Evolutionary conservation across 1,140 invertebrate genomes (phyloP).

Genomic region (Diuraphis noxia): DNA sequence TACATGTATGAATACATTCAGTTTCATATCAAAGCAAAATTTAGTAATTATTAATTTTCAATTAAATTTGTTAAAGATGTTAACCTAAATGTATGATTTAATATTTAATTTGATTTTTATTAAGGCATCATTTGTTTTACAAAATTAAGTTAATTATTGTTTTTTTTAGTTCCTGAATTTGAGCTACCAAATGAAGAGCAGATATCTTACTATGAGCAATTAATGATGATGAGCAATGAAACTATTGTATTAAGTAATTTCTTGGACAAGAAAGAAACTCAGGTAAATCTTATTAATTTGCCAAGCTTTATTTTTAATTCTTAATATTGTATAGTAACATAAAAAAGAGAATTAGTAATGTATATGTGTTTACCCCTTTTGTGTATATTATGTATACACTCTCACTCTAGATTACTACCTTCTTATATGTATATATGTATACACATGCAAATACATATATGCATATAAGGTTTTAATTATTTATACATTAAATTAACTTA

Average conservation of each 20-base stretch:
- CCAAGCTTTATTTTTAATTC: background rate
- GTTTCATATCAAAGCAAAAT: background rate
- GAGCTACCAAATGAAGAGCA: constrained; percentile 49
- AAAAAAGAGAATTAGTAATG: too few relatives aligned
- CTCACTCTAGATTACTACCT: too few relatives aligned
- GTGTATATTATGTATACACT: too few relatives aligned
- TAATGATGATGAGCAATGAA: constrained; percentile 50
- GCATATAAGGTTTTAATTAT: too few relatives aligned
- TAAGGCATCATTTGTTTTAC: background rate
- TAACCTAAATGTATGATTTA: background rate
- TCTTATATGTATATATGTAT: too few relatives aligned
- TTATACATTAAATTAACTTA: too few relatives aligned
- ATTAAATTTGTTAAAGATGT: background rate
- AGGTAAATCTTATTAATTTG: background rate
- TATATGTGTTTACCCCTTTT: too few relatives aligned
- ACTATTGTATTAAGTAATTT: constrained; percentile 31
- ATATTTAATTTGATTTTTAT: background rate
- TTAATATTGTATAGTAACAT: background rate
- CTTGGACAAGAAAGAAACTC: background rate
- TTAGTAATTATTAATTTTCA: background rate
- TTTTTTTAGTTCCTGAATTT: constrained; percentile 26
- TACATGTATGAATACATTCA: too few relatives aligned
- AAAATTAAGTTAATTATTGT: background rate
- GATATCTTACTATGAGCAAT: constrained; percentile 40
- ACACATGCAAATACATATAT: too few relatives aligned